Evolutionary conservation across 2,888 invertebrate genomes (phyloP), one percentile per base, ranked within the genome.

Genomic region (Odontothrips loti): DNA sequence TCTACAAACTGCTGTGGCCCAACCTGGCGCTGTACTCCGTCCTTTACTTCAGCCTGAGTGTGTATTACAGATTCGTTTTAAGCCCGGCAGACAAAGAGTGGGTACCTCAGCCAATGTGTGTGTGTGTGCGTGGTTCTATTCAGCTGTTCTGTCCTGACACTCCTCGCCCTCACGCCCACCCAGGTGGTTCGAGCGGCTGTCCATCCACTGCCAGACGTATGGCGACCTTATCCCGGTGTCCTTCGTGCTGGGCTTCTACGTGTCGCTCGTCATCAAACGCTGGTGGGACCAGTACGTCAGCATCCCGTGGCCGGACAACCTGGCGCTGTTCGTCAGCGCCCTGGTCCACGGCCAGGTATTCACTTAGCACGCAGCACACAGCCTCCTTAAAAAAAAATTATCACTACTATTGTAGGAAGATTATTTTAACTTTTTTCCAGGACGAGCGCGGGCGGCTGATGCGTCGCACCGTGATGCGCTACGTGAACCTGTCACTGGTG

Each of bases 231-330:
- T 97, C 86, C 97, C 97, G 51, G 94, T 97, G 92, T 96, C 97
- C 34, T 97, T 97, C 89, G 96, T 97, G 81, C 91, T 97, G 84
- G 97, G 96, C 82, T 97, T 97, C 90, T 97, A 97, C 89, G 96
- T 97, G 83, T 94, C 93, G 85, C 90, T 96, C 84, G 94, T 97
- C 80, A 95, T 97, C 84, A 94, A 94, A 86, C 90, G 97, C 85
- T 97, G 97, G 97, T 97, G 96, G 96, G 95, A 96, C 86, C 97
- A 97, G 87, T 97, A 96, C 89, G 93, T 93, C 88, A 89, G 95
- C 83, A 89, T 97, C 84, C 97, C 97, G 10, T 96, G 96, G 96
- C 96, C 96, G 0, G 97, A 97, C 89, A 95, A 95, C 83, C 90
- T 96, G 85, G 96, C 95, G 79, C 91, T 96, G 83, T 96, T 96